Evolutionary conservation across 1,140 invertebrate genomes (phyloP).

Genomic region (Gerris buenoi): DNA sequence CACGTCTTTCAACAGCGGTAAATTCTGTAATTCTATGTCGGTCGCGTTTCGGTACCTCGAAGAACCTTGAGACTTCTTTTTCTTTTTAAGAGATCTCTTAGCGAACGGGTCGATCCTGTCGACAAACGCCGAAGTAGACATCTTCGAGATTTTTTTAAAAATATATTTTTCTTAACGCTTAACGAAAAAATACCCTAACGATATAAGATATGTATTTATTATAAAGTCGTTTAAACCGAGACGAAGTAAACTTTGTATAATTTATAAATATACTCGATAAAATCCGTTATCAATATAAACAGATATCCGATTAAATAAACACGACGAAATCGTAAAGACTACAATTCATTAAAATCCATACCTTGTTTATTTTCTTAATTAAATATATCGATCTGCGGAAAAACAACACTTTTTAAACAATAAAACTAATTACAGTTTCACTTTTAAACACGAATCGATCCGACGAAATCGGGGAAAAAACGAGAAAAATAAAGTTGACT

Average conservation of each 20-base stretch:
- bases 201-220: background rate
- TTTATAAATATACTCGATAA: background rate
- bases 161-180: background rate
- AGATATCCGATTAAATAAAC: background rate
- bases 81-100: conserved; percentile 40
- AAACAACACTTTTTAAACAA: too few species aligned
- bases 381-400: too few species aligned
- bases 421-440: too few species aligned
- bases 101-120: conserved; percentile 44
- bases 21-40: conserved; percentile 38
- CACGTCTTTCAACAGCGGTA: conserved; percentile 60
- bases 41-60: conserved; percentile 38
- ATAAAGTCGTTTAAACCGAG: background rate
- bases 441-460: too few species aligned
- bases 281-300: background rate
- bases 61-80: conserved; percentile 41
- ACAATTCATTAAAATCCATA: too few species aligned
- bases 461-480: too few species aligned
- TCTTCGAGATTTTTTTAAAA: conserved; percentile 8
- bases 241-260: background rate
- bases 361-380: too few species aligned
- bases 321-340: too few species aligned
- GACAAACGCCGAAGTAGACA: conserved; percentile 33
- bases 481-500: too few species aligned
- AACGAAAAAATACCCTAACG: background rate